Base-by-base conservation (phyloP, 2,888 invertebrate genomes). In the Drosophila setosimentum region DNA sequence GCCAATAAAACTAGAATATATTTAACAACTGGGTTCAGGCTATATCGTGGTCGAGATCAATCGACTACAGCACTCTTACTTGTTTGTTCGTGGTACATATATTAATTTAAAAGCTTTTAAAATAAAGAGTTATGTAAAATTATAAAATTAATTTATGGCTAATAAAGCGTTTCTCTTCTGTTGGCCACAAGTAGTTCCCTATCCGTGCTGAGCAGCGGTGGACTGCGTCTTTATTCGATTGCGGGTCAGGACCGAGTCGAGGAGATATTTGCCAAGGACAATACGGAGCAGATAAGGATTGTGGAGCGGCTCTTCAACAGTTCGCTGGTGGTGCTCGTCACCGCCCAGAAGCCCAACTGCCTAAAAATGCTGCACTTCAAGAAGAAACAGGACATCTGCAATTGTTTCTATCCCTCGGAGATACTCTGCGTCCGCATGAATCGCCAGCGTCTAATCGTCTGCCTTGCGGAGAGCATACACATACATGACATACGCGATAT, bases 401-500 rank as follows among this genome's bases (percentile, higher is more conserved):
- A 93, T 72, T 93, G 93, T 69, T 92, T 92, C 48, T 93, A 93
- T 66, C 93, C 93, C 1, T 91, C 92, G 71, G 91, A 92, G 51
- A 93, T 93, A 2, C 76, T 93, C 35, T 92, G 92, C 58, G 92
- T 93, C 29, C 92, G 92, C 27, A 92, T 93, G 92, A 93, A 93
- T 83, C 93, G 93, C 3, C 87, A 88, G 35, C 92, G 93, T 1
- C 68, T 93, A 64, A 83, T 93, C 4, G 93, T 93, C 7, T 91
- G 93, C 60, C 80, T 93, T 76, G 91, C 90, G 37, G 91, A 93
- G 68, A 92, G 92, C 76, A 92, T 93, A 82, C 93, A 93, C 78
- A 93, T 93, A 64, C 93, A 93, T 51, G 93, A 93, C 70, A 93
- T 93, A 64, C 92, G 92, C 33, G 92, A 93, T 72, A 93, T 93